Percentiles rank a stretch among this genome's conserved stretches.
Conservation (phyloP, 2,888 invertebrate species). For the Neuroscelio doddi region DNA sequence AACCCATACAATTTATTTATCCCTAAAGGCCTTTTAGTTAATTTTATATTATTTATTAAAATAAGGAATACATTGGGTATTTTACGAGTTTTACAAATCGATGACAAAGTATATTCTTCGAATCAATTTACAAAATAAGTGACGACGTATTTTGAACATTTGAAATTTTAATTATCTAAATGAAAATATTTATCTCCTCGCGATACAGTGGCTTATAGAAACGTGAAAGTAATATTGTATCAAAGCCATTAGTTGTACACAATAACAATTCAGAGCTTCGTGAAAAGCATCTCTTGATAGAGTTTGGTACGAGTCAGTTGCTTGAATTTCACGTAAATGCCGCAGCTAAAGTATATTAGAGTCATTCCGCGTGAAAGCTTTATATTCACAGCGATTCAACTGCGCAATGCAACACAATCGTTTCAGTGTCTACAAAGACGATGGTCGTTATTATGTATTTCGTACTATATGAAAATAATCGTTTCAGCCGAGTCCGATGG, state of each 20-base stretch:
- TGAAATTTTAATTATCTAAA: too few species aligned
- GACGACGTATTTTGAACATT: too few species aligned
- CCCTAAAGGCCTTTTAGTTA: too few species aligned
- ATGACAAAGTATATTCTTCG: too few species aligned
- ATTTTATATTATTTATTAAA: too few species aligned
- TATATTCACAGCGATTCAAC: conserved; percentile 15
- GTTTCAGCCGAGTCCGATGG: conserved; percentile 27
- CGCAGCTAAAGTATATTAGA: conserved; percentile 31
- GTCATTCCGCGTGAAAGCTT: conserved; percentile 37
- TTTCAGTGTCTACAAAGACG: conserved; percentile 28
- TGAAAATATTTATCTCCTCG: conserved; percentile 25
- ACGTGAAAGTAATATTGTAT: conserved; percentile 2
- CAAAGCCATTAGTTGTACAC: conserved; percentile 18
- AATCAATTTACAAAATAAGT: too few species aligned
- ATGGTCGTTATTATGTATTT: conserved; percentile 43
- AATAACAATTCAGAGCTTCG: conserved; percentile 20
- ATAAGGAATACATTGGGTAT: too few species aligned
- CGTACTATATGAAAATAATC: conserved; percentile 36
- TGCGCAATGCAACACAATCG: conserved; percentile 14
- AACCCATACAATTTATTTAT: too few species aligned
- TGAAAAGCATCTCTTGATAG: conserved; percentile 24
- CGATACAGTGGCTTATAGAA: too few species aligned
- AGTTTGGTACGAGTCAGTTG: conserved; percentile 8
- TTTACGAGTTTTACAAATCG: too few species aligned
- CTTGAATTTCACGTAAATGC: conserved; percentile 30